Percentiles rank a stretch among this genome's conserved stretches.
These are phyloP conservation scores for Allacma fusca DNA, from an alignment of 2,888 invertebrate genomes.

Conservation along the genomic window DNA sequence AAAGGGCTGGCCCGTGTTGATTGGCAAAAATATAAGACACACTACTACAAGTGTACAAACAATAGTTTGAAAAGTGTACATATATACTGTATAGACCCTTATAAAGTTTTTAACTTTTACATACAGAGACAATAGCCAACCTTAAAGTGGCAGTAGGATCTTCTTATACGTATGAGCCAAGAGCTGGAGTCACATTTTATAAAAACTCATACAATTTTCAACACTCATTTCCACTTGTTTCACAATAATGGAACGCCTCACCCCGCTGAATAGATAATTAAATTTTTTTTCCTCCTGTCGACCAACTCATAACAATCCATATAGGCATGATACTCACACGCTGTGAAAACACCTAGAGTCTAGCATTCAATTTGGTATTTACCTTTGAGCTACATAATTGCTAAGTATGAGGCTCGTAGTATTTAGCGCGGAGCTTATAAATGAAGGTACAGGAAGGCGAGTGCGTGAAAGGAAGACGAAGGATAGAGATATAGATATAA, in stretches of 20 bases:
- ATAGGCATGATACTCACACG: conserved; percentile 19
- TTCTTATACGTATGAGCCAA: too few relatives aligned
- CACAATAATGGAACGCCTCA: conserved; percentile 38
- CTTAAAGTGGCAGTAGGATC: too few relatives aligned
- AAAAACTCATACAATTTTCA: neutral
- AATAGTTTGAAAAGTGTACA: too few relatives aligned
- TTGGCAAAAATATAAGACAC: too few relatives aligned
- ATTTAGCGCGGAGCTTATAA: conserved; percentile 8
- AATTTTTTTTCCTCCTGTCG: conserved; percentile 36
- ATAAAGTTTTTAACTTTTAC: too few relatives aligned
- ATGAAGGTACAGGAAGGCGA: neutral
- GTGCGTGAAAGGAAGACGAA: conserved; percentile 9
- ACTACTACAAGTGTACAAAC: too few relatives aligned
- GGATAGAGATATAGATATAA: neutral
- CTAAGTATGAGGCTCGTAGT: neutral
- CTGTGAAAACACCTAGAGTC: conserved; percentile 11
- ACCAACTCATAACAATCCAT: neutral
- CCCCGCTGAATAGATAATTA: conserved; percentile 40
- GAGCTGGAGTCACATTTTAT: too few relatives aligned
- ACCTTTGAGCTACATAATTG: neutral
- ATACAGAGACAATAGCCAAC: too few relatives aligned
- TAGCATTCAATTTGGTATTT: too few relatives aligned
- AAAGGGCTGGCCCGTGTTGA: too few relatives aligned
- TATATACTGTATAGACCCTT: too few relatives aligned
- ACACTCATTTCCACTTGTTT: conserved; percentile 29